Evolutionary conservation across 2,888 invertebrate genomes (phyloP).

Genomic region (Graphium colonna): DNA sequence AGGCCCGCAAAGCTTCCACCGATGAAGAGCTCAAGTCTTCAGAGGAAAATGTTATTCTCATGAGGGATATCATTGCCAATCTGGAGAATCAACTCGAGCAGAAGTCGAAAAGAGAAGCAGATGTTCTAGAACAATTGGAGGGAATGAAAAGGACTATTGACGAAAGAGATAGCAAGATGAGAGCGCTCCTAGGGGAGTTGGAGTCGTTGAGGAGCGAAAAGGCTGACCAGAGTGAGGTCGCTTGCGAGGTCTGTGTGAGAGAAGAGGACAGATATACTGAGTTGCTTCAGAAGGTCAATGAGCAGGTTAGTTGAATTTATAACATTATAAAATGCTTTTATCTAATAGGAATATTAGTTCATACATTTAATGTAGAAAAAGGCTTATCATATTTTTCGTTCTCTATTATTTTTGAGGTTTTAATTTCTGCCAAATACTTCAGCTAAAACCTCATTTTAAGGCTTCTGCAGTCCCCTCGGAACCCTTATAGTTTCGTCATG

Average conservation of each 20-base stretch:
- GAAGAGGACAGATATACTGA: slow-evolving; percentile 51
- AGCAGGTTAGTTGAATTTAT: slow-evolving; percentile 66
- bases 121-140: slow-evolving; percentile 80
- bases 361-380: too few species aligned
- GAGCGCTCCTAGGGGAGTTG: slow-evolving; percentile 74
- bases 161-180: slow-evolving; percentile 78
- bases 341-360: too few species aligned
- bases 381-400: too few species aligned
- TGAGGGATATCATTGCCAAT: slow-evolving; percentile 88
- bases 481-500: too few species aligned
- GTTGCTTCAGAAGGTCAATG: slow-evolving; percentile 53
- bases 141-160: slow-evolving; percentile 77
- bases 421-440: too few species aligned
- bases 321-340: too few species aligned
- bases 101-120: slow-evolving; percentile 81
- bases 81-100: slow-evolving; percentile 87
- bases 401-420: too few species aligned
- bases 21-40: slow-evolving; percentile 88
- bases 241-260: slow-evolving; percentile 48
- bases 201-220: slow-evolving; percentile 72
- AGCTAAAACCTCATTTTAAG: too few species aligned
- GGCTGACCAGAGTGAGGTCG: slow-evolving; percentile 58
- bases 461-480: too few species aligned
- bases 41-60: slow-evolving; percentile 85
- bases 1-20: slow-evolving; percentile 81